Percentiles rank a stretch among this genome's conserved stretches.
These are phyloP conservation scores for Drosophila funebris DNA, from an alignment of 1,140 invertebrate genomes.

Conservation along the genomic window DNA sequence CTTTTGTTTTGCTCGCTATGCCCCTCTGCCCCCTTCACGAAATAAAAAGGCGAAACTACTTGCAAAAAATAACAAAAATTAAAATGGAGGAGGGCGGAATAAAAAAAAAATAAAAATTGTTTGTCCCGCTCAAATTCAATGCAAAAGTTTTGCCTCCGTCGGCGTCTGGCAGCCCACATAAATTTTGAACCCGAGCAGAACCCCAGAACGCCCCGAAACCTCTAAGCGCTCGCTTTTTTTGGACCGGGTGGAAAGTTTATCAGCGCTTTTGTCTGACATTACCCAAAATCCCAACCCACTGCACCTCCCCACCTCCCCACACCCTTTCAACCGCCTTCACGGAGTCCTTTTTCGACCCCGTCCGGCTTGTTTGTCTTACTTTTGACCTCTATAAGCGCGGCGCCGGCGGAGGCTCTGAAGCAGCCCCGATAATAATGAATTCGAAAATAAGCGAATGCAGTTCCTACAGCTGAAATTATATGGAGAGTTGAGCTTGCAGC, in stretches of 20 bases:
- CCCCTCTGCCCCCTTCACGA: slow-evolving; percentile 7
- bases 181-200: slow-evolving; percentile 46
- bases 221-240: slow-evolving; percentile 11
- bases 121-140: slow-evolving; percentile 79
- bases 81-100: background rate
- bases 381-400: slow-evolving; percentile 75
- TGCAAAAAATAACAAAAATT: slow-evolving; percentile 42
- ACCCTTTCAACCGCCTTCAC: background rate
- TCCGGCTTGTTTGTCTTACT: slow-evolving; percentile 80
- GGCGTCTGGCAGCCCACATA: slow-evolving; percentile 73
- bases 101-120: slow-evolving; percentile 61
- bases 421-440: slow-evolving; percentile 72
- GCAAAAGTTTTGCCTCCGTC: slow-evolving; percentile 72
- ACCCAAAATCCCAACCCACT: slow-evolving; percentile 12
- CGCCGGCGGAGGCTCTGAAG: slow-evolving; percentile 33
- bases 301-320: background rate
- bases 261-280: slow-evolving; percentile 63
- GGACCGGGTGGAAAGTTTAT: slow-evolving; percentile 70
- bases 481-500: background rate
- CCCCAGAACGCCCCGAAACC: slow-evolving; percentile 1
- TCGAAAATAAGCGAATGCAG: slow-evolving; percentile 39
- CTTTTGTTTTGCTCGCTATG: slow-evolving; percentile 65
- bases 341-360: slow-evolving; percentile 32
- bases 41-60: slow-evolving; percentile 59
- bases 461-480: slow-evolving; percentile 7